Conservation (phyloP, 1,140 invertebrate genomes). For the Lepidotrigona ventralis region DNA sequence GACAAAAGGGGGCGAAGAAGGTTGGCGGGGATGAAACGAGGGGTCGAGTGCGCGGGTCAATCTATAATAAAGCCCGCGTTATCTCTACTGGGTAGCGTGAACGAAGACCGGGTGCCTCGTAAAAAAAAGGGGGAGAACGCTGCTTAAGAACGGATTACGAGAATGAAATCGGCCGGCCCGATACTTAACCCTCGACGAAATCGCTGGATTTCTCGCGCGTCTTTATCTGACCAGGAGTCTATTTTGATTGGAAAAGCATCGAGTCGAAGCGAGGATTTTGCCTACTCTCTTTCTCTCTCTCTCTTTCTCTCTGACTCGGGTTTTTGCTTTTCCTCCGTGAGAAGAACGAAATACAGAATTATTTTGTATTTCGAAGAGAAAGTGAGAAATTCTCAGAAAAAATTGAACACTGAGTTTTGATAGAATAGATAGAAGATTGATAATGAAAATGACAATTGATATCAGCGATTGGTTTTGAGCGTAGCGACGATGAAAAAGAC, state of each 20-base stretch:
- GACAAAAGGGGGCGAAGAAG: slow-evolving; percentile 52
- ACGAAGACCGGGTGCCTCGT: slow-evolving; percentile 72
- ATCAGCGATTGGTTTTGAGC: background rate
- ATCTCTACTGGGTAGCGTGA: slow-evolving; percentile 75
- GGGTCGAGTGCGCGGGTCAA: slow-evolving; percentile 77
- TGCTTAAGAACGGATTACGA: slow-evolving; percentile 79
- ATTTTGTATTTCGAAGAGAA: background rate
- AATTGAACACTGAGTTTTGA: background rate
- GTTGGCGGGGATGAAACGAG: slow-evolving; percentile 54
- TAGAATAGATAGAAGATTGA: background rate
- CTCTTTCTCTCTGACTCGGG: too few relatives aligned
- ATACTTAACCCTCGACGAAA: slow-evolving; percentile 57
- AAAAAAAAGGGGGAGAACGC: slow-evolving; percentile 75
- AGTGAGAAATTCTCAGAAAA: background rate
- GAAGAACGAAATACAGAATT: background rate
- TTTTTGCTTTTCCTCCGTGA: background rate
- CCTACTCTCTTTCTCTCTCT: background rate
- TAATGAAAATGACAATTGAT: background rate
- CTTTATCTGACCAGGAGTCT: slow-evolving; percentile 8
- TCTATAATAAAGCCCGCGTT: slow-evolving; percentile 79
- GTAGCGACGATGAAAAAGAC: slow-evolving; percentile 25
- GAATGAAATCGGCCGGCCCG: slow-evolving; percentile 75
- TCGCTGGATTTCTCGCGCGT: slow-evolving; percentile 1
- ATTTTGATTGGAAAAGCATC: slow-evolving; percentile 36
- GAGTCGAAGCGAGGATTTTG: background rate